Evolutionary conservation across 2,797 vertebrate species (phyloP).

Genomic region (Pangasius mekongensis): DNA sequence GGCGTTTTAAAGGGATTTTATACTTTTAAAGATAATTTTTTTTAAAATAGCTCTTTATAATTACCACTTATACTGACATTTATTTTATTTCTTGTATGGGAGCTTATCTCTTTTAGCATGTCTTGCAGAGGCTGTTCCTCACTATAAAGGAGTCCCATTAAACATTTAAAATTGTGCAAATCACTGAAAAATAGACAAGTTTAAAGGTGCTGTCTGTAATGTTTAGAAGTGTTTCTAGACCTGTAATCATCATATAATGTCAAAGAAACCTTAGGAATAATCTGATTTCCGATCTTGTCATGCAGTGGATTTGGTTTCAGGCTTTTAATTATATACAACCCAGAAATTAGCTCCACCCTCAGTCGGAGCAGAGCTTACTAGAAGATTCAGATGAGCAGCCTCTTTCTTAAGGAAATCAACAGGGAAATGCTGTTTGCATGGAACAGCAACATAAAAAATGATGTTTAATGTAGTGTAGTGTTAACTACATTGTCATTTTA

Average conservation of each 20-base stretch:
- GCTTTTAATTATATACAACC: background rate
- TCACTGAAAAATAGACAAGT: background rate
- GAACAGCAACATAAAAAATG: background rate
- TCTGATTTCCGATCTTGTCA: background rate
- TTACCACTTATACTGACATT: background rate
- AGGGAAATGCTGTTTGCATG: background rate
- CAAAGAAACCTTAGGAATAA: background rate
- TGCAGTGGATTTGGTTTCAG: background rate
- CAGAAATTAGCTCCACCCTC: no score
- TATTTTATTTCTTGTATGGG: background rate
- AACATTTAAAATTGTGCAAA: background rate
- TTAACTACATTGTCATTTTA: background rate
- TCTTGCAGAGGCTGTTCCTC: background rate
- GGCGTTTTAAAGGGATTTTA: background rate
- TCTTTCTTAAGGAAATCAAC: background rate
- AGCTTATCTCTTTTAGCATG: background rate
- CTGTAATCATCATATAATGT: background rate
- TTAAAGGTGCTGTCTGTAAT: background rate
- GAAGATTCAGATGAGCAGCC: background rate
- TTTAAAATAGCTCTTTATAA: slow-evolving; percentile 1
- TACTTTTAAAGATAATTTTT: slow-evolving; percentile 21
- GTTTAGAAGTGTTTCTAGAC: background rate
- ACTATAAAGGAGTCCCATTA: background rate
- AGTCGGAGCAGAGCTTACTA: background rate
- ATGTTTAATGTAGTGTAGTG: background rate